Percentiles rank a stretch among this genome's conserved stretches.
Evolutionary conservation across 1,140 invertebrate genomes (phyloP).

Genomic region (Charaxes varanes): DNA sequence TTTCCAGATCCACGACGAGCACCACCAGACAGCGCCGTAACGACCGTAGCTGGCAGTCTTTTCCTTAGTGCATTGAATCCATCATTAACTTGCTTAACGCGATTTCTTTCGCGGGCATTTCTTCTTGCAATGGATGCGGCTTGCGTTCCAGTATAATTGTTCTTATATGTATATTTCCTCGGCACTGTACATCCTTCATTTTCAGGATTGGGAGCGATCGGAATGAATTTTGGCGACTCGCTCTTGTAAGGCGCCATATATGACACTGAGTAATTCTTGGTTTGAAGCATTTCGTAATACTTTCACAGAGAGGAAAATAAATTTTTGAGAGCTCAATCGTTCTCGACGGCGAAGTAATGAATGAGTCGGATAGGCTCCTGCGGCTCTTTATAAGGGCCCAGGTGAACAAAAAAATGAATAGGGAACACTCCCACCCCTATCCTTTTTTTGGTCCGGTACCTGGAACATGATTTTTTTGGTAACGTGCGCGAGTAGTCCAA

Average conservation of each 20-base stretch:
- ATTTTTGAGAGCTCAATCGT: constrained; percentile 7
- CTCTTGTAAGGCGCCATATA: constrained; percentile 30
- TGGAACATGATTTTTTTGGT: constrained; percentile 38
- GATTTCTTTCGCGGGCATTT: constrained; percentile 95
- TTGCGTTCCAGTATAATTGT: constrained; percentile 76
- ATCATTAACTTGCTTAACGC: constrained; percentile 96
- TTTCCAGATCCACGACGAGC: constrained; percentile 83
- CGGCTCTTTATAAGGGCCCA: constrained; percentile 48
- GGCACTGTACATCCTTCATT: constrained; percentile 38
- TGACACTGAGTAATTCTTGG: constrained; percentile 31
- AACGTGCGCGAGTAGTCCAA: constrained; percentile 22
- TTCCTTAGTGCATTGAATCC: constrained; percentile 91
- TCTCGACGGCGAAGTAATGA: constrained; percentile 33
- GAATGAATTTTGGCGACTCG: constrained; percentile 49
- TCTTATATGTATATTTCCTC: constrained; percentile 80
- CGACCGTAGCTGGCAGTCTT: constrained; percentile 86
- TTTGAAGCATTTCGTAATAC: constrained; percentile 40
- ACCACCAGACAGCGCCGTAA: constrained; percentile 80
- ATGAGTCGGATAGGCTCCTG: constrained; percentile 37
- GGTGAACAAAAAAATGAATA: constrained; percentile 58
- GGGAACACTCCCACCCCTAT: constrained; percentile 53
- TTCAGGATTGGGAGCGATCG: constrained; percentile 68
- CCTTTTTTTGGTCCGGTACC: constrained; percentile 53
- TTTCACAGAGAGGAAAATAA: constrained; percentile 5
- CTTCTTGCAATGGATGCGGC: constrained; percentile 90